These are phyloP conservation scores for Phainopepla nitens DNA, from an alignment of 2,113 vertebrate species.

Conservation along the genomic window DNA sequence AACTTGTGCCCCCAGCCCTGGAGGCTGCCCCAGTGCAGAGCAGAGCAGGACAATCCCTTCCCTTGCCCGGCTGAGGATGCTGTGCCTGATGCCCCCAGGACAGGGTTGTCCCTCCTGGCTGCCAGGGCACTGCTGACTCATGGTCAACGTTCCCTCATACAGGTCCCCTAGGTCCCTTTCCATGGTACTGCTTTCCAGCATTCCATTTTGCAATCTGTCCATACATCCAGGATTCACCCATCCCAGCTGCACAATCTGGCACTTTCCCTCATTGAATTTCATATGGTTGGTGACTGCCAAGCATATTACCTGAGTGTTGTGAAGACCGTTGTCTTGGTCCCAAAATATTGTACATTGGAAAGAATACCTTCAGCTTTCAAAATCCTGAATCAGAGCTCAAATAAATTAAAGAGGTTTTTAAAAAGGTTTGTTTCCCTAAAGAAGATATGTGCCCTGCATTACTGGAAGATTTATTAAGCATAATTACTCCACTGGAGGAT, in stretches of 20 bases:
- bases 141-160: accelerated
- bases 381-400: background rate
- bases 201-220: background rate
- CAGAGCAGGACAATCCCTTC: background rate
- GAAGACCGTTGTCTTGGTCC: background rate
- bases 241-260: accelerated
- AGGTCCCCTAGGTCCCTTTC: background rate
- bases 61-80: accelerated
- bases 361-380: background rate
- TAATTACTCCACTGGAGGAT: background rate
- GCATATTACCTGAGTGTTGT: background rate
- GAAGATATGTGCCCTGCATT: background rate
- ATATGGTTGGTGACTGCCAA: background rate
- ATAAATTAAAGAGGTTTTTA: background rate
- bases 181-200: background rate
- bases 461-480: background rate
- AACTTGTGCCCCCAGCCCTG: too few relatives aligned
- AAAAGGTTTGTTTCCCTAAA: background rate
- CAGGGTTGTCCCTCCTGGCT: accelerated
- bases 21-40: accelerated
- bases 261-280: background rate
- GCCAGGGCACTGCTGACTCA: background rate
- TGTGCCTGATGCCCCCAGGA: background rate
- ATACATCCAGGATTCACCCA: background rate
- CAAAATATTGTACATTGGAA: background rate